A percentile compares a stretch with the other conserved stretches of the same genome.
Evolutionary conservation across 2,888 invertebrate species (phyloP).

Genomic region (Pelosia muscerda): DNA sequence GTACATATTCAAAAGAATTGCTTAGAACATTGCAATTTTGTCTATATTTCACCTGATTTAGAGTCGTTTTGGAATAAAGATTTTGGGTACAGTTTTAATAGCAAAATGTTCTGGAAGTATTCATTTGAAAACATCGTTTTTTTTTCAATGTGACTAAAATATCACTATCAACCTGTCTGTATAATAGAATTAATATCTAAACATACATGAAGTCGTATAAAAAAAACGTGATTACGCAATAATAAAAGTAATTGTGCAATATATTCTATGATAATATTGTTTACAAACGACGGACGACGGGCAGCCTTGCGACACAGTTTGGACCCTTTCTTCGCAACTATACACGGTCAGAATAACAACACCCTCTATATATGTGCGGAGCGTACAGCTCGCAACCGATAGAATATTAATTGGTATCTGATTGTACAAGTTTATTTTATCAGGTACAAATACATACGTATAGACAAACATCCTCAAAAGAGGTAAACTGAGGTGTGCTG

Average conservation of each 20-base stretch:
- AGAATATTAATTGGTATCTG: slow-evolving; percentile 36
- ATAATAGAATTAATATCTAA: no score
- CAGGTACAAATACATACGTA: neutral
- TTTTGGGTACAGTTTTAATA: no score
- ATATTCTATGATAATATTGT: slow-evolving; percentile 39
- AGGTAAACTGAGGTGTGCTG: neutral
- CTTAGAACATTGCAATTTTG: no score
- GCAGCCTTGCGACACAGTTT: slow-evolving; percentile 43
- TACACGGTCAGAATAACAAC: slow-evolving; percentile 55
- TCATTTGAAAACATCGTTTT: no score
- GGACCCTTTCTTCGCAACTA: slow-evolving; percentile 55
- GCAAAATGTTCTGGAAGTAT: no score
- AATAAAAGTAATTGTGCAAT: slow-evolving; percentile 40
- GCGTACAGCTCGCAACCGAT: slow-evolving; percentile 20
- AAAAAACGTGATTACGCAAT: slow-evolving; percentile 29
- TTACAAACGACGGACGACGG: slow-evolving; percentile 31
- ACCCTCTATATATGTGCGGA: slow-evolving; percentile 20
- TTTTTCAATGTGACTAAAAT: no score
- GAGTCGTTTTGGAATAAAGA: no score
- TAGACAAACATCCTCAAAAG: neutral
- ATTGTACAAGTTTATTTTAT: slow-evolving; percentile 25
- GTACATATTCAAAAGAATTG: no score
- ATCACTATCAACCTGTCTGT: no score
- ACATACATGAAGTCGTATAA: neutral
- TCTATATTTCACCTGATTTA: no score